Evolutionary conservation across 2,113 vertebrate genomes (phyloP), one percentile per base, ranked within the genome.

Genomic region (Stigmatopora nigra): DNA sequence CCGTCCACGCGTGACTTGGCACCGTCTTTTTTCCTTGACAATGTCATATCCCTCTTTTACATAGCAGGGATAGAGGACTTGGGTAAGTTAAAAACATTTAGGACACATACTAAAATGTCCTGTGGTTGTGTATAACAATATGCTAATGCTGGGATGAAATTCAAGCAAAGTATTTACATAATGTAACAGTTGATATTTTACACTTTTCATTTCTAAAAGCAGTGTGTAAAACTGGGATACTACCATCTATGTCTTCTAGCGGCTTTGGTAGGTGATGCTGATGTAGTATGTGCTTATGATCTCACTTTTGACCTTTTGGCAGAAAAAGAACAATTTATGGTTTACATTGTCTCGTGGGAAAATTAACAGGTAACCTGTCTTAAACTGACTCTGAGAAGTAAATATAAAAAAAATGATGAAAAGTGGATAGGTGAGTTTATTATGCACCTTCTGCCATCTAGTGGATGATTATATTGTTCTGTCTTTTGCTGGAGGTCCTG

Each of bases 1-100:
- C 78, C 73, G 72, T 82, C 81, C 83, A 83, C 76, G 84, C 83
- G 71, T 83, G 83, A 82, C 77, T 85, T 69, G 73, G 71, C 70
- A 22, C 66, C 77, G 75, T 76, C 65, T 65, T 48, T 56, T 17
- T 56, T 71, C 61, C 69, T 71, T 71, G 19, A 61, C 38, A 52
- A 60, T 66, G 60, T 76, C 71, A 75, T 35, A 51, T 47, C 63
- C 44, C 62, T 66, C 31, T 14, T 6, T 55, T 71, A 67, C 58
- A 16, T 3, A 38, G 12, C 19, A 55, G 13, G 17, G 38, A 78
- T 55, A 53, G 31, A 69, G 61, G 78, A 78, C 79, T 75, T 69
- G 48, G 4, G 69, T 74, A 76, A 80, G 81, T 82, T 78, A 86
- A 76, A 76, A 31, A 31, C 25, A 70, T 57, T 6, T 19, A 75